Percentiles rank a stretch among this genome's conserved stretches.
These are phyloP conservation scores for Butorides virescens DNA, from an alignment of 2,113 vertebrate genomes.

Conservation along the genomic window DNA sequence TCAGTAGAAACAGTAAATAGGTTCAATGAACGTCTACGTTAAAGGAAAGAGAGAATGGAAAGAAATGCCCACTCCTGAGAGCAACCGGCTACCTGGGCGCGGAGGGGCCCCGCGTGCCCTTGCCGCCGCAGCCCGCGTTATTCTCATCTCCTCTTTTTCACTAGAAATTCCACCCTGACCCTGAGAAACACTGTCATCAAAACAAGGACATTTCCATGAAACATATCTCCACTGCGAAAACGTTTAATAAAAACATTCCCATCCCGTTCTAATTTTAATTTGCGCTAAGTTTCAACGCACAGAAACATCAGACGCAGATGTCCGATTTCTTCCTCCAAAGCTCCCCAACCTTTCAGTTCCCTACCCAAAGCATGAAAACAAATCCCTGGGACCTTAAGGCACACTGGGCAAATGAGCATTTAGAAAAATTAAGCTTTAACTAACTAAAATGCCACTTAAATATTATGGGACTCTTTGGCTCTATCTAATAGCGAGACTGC, in stretches of 20 bases:
- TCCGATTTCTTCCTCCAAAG: neutral
- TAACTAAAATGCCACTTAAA: neutral
- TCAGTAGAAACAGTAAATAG: fast-evolving
- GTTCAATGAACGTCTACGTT: fast-evolving
- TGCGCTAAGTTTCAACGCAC: neutral
- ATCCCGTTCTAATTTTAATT: constrained; percentile 55
- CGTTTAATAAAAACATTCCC: constrained; percentile 37
- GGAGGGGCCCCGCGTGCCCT: neutral
- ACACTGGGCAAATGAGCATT: neutral
- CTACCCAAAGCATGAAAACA: neutral
- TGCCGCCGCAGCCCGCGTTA: neutral
- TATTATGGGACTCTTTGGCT: neutral
- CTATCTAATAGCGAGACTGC: neutral
- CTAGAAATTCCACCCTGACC: constrained; percentile 1
- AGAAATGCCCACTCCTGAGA: neutral
- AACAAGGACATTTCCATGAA: constrained; percentile 32
- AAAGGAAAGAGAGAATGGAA: neutral
- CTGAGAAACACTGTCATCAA: constrained; percentile 21
- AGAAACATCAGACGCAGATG: neutral
- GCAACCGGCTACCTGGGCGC: neutral
- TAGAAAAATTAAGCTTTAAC: neutral
- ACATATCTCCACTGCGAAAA: constrained; percentile 3
- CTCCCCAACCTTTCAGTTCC: neutral
- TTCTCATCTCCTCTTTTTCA: neutral
- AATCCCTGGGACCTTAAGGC: neutral